These are phyloP conservation scores for Marasmarcha lunaedactyla DNA, from an alignment of 2,888 invertebrate species.

Conservation along the genomic window DNA sequence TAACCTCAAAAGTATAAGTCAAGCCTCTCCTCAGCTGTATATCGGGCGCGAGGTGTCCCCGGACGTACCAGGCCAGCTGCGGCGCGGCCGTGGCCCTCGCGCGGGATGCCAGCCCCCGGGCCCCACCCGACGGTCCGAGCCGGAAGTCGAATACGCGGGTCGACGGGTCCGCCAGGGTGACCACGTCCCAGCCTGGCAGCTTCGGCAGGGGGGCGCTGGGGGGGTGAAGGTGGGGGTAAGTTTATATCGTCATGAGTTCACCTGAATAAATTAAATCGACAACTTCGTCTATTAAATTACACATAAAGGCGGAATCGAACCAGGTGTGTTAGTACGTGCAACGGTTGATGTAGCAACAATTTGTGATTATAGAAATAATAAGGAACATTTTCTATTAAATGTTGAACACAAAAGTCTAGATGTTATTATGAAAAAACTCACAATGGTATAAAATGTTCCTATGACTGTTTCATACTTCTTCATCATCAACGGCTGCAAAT, in stretches of 20 bases:
- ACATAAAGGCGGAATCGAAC: too few relatives aligned
- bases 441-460: too few relatives aligned
- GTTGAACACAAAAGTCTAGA: too few relatives aligned
- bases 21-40: slow-evolving; percentile 87
- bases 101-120: slow-evolving; percentile 75
- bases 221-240: not conserved
- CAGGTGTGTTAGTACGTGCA: too few relatives aligned
- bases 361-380: too few relatives aligned
- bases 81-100: slow-evolving; percentile 67
- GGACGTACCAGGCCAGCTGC: slow-evolving; percentile 92
- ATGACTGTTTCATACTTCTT: too few relatives aligned
- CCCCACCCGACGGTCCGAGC: slow-evolving; percentile 87
- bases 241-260: not conserved
- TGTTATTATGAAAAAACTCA: too few relatives aligned
- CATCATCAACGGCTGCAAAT: too few relatives aligned
- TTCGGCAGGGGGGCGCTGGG: slow-evolving; percentile 19
- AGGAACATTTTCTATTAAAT: too few relatives aligned
- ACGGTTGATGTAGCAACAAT: too few relatives aligned
- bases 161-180: slow-evolving; percentile 75
- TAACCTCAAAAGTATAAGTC: slow-evolving; percentile 84
- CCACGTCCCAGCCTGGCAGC: slow-evolving; percentile 69
- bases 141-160: slow-evolving; percentile 84
- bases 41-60: slow-evolving; percentile 89
- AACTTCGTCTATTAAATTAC: not conserved
- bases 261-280: not conserved